Evolutionary conservation across 1,140 invertebrate genomes (phyloP).

Genomic region (Drosophila ogumai): DNA sequence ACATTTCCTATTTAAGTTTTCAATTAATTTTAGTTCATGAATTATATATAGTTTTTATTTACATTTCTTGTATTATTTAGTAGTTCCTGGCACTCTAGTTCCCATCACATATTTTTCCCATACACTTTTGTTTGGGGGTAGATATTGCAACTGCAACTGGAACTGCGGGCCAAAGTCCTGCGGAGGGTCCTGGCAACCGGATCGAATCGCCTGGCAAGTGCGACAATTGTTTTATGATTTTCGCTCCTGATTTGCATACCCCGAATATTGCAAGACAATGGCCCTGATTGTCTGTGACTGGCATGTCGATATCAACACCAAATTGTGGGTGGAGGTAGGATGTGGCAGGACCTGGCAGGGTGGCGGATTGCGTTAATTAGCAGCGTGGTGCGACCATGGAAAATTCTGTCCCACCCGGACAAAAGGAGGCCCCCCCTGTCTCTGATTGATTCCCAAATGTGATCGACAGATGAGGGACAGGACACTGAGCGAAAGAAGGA

Average conservation of each 20-base stretch:
- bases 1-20: not conserved
- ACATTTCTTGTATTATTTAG: not conserved
- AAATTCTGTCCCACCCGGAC: constrained; percentile 12
- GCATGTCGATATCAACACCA: constrained; percentile 37
- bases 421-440: constrained; percentile 5
- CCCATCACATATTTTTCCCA: constrained; percentile 20
- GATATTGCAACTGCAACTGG: constrained; percentile 1
- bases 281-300: constrained; percentile 43
- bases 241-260: constrained; percentile 34
- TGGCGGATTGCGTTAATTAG: constrained; percentile 35
- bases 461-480: constrained; percentile 46
- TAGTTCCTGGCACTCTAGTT: not conserved
- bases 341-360: not conserved
- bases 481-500: not conserved
- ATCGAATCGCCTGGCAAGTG: constrained; percentile 38
- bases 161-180: constrained; percentile 21
- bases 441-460: constrained; percentile 37
- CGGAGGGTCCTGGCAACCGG: constrained; percentile 16
- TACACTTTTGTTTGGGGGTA: not conserved
- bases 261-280: constrained; percentile 23
- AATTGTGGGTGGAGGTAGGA: constrained; percentile 4
- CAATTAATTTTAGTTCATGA: not conserved
- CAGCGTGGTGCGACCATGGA: constrained; percentile 33
- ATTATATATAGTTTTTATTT: not conserved
- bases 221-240: constrained; percentile 40